These are phyloP conservation scores for Chaetorhynchus papuensis DNA, from an alignment of 2,113 vertebrate species.

Conservation along the genomic window DNA sequence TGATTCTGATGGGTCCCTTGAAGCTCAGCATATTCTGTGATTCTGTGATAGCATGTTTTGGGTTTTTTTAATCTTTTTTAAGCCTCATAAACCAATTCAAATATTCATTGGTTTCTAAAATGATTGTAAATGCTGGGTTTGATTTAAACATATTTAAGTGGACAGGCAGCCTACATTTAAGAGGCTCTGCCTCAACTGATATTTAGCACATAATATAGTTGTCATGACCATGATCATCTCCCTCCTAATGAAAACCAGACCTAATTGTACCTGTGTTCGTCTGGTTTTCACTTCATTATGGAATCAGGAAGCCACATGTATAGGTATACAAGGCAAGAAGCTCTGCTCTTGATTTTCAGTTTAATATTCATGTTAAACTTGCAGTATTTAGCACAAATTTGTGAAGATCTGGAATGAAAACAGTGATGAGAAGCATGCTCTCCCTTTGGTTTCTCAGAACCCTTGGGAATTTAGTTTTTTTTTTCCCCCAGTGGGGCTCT, in stretches of 20 bases:
- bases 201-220: not conserved
- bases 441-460: not conserved
- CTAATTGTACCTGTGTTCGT: rapidly evolving
- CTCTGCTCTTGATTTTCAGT: not conserved
- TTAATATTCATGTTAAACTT: not conserved
- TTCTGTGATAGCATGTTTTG: not conserved
- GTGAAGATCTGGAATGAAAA: not conserved
- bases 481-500: rapidly evolving
- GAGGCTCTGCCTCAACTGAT: not conserved
- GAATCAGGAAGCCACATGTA: not conserved
- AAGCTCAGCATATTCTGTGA: not conserved
- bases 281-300: not conserved
- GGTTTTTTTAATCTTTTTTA: not conserved
- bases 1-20: not conserved
- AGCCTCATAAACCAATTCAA: not conserved
- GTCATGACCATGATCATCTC: not conserved
- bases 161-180: not conserved
- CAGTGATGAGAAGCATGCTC: not conserved
- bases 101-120: not conserved
- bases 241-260: not conserved
- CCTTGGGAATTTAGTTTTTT: not conserved
- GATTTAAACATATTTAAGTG: not conserved
- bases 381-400: not conserved
- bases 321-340: not conserved
- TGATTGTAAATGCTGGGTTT: not conserved